Evolutionary conservation across 1,140 invertebrate species (phyloP).

Genomic region (Pissodes strobi): DNA sequence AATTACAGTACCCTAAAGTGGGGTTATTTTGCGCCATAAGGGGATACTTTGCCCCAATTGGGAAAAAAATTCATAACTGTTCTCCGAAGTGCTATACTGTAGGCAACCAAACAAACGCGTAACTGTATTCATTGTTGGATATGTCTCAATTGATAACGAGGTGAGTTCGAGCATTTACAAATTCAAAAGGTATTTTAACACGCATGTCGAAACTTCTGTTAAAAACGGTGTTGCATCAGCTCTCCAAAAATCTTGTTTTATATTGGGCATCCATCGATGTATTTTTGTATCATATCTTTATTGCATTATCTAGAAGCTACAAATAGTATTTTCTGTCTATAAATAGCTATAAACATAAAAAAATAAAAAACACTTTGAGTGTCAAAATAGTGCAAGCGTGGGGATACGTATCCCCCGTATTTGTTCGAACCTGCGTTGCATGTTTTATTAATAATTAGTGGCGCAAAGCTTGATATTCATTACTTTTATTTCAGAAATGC

Average conservation of each 20-base stretch:
- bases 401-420: conserved; percentile 1
- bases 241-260: too few species aligned
- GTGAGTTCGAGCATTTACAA: not conserved
- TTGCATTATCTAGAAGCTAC: not conserved
- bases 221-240: too few species aligned
- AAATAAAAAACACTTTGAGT: not conserved
- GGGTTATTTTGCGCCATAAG: conserved; percentile 3
- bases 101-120: not conserved
- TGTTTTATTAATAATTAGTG: not conserved
- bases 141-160: not conserved
- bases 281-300: not conserved
- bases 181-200: not conserved
- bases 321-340: not conserved
- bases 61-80: not conserved
- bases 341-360: not conserved
- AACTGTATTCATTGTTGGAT: not conserved
- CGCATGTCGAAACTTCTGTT: not conserved
- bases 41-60: not conserved
- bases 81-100: not conserved
- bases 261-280: not conserved
- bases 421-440: not conserved
- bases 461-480: not conserved
- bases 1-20: conserved; percentile 4
- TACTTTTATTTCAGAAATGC: not conserved
- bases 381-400: not conserved